Percentiles rank a stretch among this genome's conserved stretches.
Conservation (phyloP, 2,797 vertebrate genomes). For the Sebastes matsubarae region DNA sequence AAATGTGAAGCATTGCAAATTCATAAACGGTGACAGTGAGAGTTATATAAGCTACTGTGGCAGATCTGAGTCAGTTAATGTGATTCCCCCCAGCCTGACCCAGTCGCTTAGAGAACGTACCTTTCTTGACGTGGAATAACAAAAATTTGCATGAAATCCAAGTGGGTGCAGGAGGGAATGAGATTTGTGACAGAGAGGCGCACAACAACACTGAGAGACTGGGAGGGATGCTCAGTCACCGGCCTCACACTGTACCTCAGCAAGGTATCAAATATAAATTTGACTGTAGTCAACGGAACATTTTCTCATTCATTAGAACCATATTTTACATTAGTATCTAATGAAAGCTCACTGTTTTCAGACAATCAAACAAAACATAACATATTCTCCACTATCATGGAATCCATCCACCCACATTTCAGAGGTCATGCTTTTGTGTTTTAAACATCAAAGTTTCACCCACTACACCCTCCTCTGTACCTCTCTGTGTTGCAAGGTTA, state of each 20-base stretch:
- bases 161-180: conserved; percentile 45
- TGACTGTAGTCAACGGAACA: background rate
- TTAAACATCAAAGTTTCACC: conserved; percentile 20
- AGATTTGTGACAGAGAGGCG: conserved; percentile 44
- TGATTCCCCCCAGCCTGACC: conserved; percentile 51
- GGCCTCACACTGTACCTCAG: conserved; percentile 25
- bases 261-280: conserved; percentile 20
- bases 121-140: conserved; percentile 58
- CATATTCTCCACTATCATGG: background rate
- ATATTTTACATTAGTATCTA: conserved; percentile 1
- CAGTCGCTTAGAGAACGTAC: conserved; percentile 48
- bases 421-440: conserved; percentile 9
- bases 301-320: conserved; percentile 22
- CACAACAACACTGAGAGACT: conserved; percentile 13
- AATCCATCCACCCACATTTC: conserved; percentile 8
- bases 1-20: conserved; percentile 45
- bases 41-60: conserved; percentile 46
- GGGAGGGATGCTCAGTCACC: conserved; percentile 10
- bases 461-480: background rate
- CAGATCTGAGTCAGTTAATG: conserved; percentile 57
- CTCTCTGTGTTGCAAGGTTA: conserved; percentile 40
- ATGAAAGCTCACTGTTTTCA: conserved; percentile 15
- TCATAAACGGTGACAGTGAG: conserved; percentile 44
- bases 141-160: conserved; percentile 64
- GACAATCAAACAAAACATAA: background rate